phyloP scores from a whole-genome alignment of 2,888 invertebrate genomes.

The Oxystoma pomonae region DNA sequence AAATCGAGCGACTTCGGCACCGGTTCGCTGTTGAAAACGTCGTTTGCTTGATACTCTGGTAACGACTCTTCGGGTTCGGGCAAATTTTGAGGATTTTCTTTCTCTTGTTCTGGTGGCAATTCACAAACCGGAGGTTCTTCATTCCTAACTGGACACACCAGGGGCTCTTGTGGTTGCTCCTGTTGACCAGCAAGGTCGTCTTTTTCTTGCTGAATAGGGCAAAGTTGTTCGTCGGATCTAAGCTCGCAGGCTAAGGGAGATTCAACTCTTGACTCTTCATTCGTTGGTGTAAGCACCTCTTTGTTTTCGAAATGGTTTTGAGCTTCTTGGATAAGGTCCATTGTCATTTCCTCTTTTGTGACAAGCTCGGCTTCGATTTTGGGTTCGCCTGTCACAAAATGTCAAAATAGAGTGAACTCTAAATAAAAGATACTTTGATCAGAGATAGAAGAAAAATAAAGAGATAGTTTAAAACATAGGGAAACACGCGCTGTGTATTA shows the following conservation, averaged over 20 bases:
- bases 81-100: too few species aligned
- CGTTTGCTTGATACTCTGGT: neutral
- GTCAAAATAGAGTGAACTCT: too few species aligned
- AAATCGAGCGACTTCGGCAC: conserved; percentile 12
- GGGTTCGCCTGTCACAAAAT: neutral
- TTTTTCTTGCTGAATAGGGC: neutral
- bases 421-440: too few species aligned
- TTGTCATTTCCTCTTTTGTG: neutral
- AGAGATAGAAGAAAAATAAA: too few species aligned
- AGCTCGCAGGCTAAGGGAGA: neutral
- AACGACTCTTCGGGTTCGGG: neutral
- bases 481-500: too few species aligned
- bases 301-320: neutral
- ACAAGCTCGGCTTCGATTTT: neutral
- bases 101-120: too few species aligned
- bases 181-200: neutral
- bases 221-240: too few species aligned
- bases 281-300: neutral
- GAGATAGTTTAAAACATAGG: too few species aligned
- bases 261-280: neutral
- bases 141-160: neutral
- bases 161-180: neutral
- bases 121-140: conserved; percentile 5
- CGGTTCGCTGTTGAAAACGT: neutral
- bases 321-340: neutral